Percentiles rank a stretch among this genome's conserved stretches.
Evolutionary conservation across 2,113 vertebrate species (phyloP).

Genomic region (Willisornis vidua): DNA sequence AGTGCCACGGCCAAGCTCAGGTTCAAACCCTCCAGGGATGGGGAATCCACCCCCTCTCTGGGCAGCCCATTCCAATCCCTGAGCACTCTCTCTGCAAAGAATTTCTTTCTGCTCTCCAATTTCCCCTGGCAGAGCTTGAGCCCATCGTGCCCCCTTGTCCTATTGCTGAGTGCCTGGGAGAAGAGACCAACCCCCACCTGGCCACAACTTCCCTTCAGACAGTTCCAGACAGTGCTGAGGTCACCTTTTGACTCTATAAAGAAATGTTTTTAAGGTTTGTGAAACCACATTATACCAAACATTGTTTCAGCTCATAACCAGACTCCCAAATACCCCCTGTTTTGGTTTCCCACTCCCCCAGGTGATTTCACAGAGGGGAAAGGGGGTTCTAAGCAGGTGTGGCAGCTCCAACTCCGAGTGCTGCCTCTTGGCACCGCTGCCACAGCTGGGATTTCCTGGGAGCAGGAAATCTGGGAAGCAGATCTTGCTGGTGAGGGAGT

Average conservation of each 20-base stretch:
- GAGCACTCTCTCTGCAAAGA: too few species aligned
- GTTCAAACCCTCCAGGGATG: too few species aligned
- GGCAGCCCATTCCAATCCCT: too few species aligned
- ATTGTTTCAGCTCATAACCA: not conserved
- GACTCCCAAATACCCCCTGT: not conserved
- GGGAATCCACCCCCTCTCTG: too few species aligned
- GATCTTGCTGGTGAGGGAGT: not conserved
- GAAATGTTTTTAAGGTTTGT: not conserved
- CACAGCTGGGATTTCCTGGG: conserved; percentile 17
- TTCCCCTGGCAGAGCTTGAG: too few species aligned
- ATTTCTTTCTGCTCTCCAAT: too few species aligned
- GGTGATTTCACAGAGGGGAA: not conserved
- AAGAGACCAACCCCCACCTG: too few species aligned
- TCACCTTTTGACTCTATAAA: not conserved
- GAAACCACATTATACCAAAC: not conserved
- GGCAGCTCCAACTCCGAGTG: not conserved
- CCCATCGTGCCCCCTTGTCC: too few species aligned
- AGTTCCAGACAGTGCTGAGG: too few species aligned
- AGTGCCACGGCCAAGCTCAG: too few species aligned
- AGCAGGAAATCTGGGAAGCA: not conserved
- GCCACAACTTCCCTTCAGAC: too few species aligned
- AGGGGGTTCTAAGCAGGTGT: rapidly evolving
- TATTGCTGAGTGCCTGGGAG: too few species aligned
- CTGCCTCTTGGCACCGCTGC: not conserved
- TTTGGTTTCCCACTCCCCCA: not conserved